Evolutionary conservation across 2,888 invertebrate genomes (phyloP).

Genomic region (Sipha maydis): DNA sequence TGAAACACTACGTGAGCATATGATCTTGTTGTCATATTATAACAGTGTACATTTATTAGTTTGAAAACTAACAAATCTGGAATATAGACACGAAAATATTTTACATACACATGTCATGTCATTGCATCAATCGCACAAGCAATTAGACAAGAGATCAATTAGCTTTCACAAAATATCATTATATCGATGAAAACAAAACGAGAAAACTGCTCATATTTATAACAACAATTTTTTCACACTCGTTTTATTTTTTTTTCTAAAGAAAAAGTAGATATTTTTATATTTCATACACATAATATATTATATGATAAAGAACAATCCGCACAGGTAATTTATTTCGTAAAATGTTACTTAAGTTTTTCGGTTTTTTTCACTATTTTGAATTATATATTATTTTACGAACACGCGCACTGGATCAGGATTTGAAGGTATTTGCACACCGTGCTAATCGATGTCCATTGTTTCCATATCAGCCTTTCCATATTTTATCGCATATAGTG

Average conservation of each 20-base stretch:
- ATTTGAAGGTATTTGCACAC: not conserved
- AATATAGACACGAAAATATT: not conserved
- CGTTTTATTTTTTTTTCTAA: not conserved
- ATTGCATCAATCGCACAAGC: not conserved
- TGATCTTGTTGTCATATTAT: not conserved
- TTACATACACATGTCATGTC: conserved; percentile 39
- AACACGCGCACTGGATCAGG: not conserved
- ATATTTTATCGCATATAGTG: not conserved
- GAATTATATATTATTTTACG: not conserved
- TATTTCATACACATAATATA: not conserved
- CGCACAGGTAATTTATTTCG: no score
- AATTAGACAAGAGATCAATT: conserved; percentile 6
- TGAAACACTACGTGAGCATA: not conserved
- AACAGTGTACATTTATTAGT: not conserved
- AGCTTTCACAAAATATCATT: not conserved
- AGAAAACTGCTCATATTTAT: not conserved
- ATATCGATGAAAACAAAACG: conserved; percentile 17
- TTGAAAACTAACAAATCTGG: conserved; percentile 9
- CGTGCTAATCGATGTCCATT: not conserved
- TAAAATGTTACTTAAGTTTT: not conserved
- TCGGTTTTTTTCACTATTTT: not conserved
- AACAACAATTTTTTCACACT: no score
- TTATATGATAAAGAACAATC: not conserved
- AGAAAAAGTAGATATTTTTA: not conserved
- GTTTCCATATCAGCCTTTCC: not conserved